Evolutionary conservation across 2,888 invertebrate genomes (phyloP), one percentile per base, ranked within the genome.

Genomic region (Oxycera nigricornis): DNA sequence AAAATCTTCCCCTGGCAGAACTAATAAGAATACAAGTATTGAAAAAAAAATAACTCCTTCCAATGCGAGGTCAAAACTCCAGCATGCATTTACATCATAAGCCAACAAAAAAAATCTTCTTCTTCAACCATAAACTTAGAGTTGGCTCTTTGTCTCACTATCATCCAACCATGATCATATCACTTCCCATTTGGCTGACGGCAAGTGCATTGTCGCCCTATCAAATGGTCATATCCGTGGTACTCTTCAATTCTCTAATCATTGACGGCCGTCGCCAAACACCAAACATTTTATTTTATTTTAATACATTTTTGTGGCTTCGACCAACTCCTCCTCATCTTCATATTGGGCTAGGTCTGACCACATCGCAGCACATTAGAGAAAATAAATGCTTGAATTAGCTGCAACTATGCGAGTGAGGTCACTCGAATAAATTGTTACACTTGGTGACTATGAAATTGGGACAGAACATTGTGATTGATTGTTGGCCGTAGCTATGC

Each of bases 171-270:
- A n/a, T n/a, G n/a, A n/a, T n/a, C 1, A 14, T 17, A 31, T 31
- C 61, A 61, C 31, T 61, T 61, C 61, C 61, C 31, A n/a, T 17
- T 61, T 2, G 31, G 17, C 31, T 1, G 31, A 2, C 11, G 4
- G 6, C 61, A 61, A 61, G 61, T 61, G 61, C 61, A 31, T 61
- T 31, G 28, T 20, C 61, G 31, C 31, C 61, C 31, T 61, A 61
- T 61, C 61, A 61, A 61, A 28, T 20, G n/a, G 28, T 61, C 31
- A 7, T 46, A 31, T 31, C 52, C 9, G 14, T 11, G n/a, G 3
- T 46, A 4, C 17, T n/a, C 52, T 22, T 55, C 52, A 22, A 11
- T 7, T 6, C 35, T 35, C 35, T 35, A 35, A 35, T 22, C 3
- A 55, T 20, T 2, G 24, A 55, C 22, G 7, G 22, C 11, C 52